Conservation (phyloP, 2,888 invertebrate genomes). For the Dryococelus australis region DNA sequence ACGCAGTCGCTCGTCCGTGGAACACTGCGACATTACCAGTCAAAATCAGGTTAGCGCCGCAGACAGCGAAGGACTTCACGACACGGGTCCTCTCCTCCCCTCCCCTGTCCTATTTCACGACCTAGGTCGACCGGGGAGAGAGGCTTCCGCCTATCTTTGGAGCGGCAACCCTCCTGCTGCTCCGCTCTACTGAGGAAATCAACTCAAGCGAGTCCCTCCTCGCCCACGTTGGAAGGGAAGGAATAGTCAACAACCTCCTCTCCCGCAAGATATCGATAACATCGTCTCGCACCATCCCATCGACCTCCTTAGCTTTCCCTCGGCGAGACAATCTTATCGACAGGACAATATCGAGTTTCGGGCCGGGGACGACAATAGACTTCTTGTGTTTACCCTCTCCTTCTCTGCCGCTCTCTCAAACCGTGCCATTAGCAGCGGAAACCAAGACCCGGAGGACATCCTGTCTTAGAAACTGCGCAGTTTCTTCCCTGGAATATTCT, state of each 20-base stretch:
- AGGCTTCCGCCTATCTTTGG: neutral
- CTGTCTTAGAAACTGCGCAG: neutral
- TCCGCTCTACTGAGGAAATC: neutral
- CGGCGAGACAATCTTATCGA: neutral
- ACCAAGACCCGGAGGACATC: neutral
- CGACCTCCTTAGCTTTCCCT: neutral
- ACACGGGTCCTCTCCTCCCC: neutral
- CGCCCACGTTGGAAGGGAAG: neutral
- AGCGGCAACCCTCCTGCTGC: neutral
- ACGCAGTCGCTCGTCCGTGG: neutral
- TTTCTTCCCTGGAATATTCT: no score
- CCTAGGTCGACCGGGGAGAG: neutral
- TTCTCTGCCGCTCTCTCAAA: neutral
- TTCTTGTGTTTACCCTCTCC: neutral
- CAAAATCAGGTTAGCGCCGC: constrained; percentile 33
- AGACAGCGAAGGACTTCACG: constrained; percentile 42
- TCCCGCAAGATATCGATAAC: neutral
- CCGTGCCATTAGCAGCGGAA: neutral
- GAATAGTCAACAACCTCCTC: neutral
- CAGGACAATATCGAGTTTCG: constrained; percentile 10
- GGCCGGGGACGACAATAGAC: neutral
- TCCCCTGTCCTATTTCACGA: neutral
- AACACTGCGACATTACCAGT: neutral
- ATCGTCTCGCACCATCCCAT: neutral
- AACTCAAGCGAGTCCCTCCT: neutral